Base-by-base conservation (phyloP, 2,797 vertebrate species). In the Psittacula derbiana region DNA sequence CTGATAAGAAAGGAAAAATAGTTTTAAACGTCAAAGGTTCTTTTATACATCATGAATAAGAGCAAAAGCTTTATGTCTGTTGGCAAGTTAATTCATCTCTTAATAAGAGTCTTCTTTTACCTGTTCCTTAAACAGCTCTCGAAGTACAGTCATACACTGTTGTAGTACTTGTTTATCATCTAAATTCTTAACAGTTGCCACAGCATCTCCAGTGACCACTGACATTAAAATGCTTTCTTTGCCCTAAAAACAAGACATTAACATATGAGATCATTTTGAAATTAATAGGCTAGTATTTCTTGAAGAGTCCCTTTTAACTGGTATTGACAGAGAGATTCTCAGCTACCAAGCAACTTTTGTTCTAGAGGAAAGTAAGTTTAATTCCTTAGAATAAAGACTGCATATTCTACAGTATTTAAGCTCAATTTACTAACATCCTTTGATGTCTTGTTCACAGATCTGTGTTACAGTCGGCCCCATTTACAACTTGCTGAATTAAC, bases 191-290 rank as follows among this genome's bases (percentile, higher is more conserved):
- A 99, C 95, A 13, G 98, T 95, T 21, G 97, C 73, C 31, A 99
- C 98, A 6, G 99, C 99, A 40, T 99, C 99, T 38, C 99, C 99
- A 6, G 98, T 98, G 62, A 99, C 98, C 66, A 99, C 99, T 0
- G 99, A 99, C 99, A 99, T 99, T 94, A 99, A 97, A 96, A 99
- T 98, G n/a, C 99, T 98, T 92, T 98, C 98, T 92, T 99, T 98
- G 62, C 99, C 98, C 99, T 99, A 90, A 60, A 86, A 92, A 27
- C 57, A 88, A 30, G 13, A 80, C 11, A 31, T 70, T 40, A 81
- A 52, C 30, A 60, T n/a, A 36, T 18, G 27, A 40, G 50, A 50
- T 66, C 0, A 80, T 12, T 72, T 36, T 2, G 8, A 19, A 83
- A 47, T 43, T 72, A 31, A 16, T 53, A 31, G 17, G 30, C 85